These are phyloP conservation scores for Palythoa caribaeorum DNA, from an alignment of 92 coral and sea anemone species.

Conservation along the genomic window DNA sequence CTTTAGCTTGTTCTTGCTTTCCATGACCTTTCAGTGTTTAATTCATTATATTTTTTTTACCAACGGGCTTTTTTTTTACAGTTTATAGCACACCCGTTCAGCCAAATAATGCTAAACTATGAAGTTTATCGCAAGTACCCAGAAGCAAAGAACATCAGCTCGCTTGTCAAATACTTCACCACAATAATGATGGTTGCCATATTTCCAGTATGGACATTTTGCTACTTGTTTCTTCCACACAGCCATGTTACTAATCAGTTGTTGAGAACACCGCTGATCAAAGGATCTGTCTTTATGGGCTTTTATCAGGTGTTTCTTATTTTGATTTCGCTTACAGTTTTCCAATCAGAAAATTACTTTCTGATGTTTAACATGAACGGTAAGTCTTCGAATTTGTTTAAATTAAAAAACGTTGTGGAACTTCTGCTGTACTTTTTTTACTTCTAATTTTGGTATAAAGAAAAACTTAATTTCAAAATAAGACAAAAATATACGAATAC, in stretches of 20 bases:
- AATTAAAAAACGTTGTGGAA: too few species aligned
- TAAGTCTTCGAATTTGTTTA: conserved; percentile 3
- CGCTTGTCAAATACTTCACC: conserved; percentile 15
- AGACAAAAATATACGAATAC: too few species aligned
- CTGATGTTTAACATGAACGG: conserved; percentile 32
- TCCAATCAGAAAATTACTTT: conserved; percentile 36
- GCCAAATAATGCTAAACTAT: conserved; percentile 59
- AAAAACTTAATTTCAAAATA: too few species aligned
- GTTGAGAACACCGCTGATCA: conserved; percentile 52
- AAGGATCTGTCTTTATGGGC: conserved; percentile 41
- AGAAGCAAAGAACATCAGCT: conserved; percentile 22
- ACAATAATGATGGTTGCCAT: conserved; percentile 8
- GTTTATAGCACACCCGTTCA: conserved; percentile 63
- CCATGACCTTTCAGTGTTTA: not conserved
- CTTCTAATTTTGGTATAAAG: too few species aligned
- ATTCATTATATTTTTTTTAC: not conserved
- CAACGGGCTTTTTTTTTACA: not conserved
- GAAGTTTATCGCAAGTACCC: conserved; percentile 54
- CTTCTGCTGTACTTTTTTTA: too few species aligned
- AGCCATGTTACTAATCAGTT: conserved; percentile 35
- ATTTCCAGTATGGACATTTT: conserved; percentile 44
- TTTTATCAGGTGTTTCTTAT: conserved; percentile 47
- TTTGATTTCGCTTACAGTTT: conserved; percentile 38
- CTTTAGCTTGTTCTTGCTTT: too few species aligned
- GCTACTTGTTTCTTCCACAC: conserved; percentile 39